Percentiles rank a stretch among this genome's conserved stretches.
phyloP scores from a whole-genome alignment of 30 jellyfish, hydroid and myxozoan genomes.

The Clytia hemisphaerica region DNA sequence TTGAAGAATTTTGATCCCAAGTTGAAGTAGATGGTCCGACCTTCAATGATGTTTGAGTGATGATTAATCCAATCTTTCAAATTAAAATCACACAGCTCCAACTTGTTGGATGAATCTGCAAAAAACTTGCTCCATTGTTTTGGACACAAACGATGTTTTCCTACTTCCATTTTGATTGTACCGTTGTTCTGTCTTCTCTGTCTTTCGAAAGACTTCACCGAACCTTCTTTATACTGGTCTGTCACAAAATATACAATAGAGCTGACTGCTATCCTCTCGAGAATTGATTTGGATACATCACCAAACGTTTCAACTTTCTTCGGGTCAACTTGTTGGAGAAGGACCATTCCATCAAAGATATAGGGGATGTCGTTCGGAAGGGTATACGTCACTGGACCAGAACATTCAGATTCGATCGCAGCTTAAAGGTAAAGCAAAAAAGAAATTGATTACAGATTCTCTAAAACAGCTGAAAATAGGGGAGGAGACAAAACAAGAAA shows the following conservation, averaged over 20 bases:
- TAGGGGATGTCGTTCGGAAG: conserved; percentile 12
- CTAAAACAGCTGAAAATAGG: no score
- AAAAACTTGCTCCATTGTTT: conserved; percentile 24
- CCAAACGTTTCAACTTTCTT: conserved; percentile 17
- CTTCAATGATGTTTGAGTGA: neutral
- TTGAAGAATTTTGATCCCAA: neutral
- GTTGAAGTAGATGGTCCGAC: neutral
- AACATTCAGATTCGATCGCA: no score
- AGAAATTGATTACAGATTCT: no score
- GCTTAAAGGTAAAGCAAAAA: no score
- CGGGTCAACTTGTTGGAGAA: conserved; percentile 20
- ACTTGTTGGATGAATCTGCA: conserved; percentile 10
- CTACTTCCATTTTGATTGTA: neutral
- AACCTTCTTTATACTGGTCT: conserved; percentile 15
- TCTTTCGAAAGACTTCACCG: neutral
- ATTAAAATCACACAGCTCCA: conserved; percentile 6
- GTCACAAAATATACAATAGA: conserved; percentile 18
- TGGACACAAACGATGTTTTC: conserved; percentile 27
- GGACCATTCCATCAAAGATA: conserved; percentile 32
- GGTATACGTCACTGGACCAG: neutral
- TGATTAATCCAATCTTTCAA: conserved; percentile 25
- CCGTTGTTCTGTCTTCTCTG: neutral
- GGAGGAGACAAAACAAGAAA: no score
- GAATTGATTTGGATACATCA: conserved; percentile 22
- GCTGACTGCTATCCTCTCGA: conserved; percentile 8